A percentile compares a stretch with the other conserved stretches of the same genome.
phyloP scores from a whole-genome alignment of 2,797 vertebrate species.

The Amphiprion clarkii region DNA sequence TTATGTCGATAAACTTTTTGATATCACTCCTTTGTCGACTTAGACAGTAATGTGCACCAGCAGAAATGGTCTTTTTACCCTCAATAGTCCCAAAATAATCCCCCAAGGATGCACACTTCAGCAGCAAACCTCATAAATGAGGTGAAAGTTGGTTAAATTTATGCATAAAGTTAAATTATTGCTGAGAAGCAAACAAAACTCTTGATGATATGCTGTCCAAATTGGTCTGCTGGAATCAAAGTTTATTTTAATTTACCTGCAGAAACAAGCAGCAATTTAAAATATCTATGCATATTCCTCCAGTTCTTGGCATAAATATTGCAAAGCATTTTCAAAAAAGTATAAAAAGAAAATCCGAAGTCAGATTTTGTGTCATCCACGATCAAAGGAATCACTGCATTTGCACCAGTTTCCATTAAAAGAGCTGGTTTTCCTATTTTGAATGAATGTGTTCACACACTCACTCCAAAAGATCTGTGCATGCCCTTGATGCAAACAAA shows the following conservation, averaged over 20 bases:
- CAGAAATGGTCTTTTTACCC: not conserved
- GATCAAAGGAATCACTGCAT: no score
- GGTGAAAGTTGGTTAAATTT: no score
- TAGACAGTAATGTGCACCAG: not conserved
- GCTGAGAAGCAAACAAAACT: not conserved
- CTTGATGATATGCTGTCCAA: not conserved
- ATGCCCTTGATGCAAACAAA: slow-evolving; percentile 28
- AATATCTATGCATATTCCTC: no score
- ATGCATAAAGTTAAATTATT: not conserved
- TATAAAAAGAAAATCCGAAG: no score
- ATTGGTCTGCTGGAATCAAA: not conserved
- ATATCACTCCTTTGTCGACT: not conserved
- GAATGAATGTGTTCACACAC: not conserved
- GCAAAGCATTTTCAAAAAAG: no score
- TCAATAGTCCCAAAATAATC: not conserved
- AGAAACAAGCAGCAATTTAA: no score
- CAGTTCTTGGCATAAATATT: not conserved
- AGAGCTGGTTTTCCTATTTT: slow-evolving; percentile 16
- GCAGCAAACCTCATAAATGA: no score
- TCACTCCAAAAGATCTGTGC: slow-evolving; percentile 11
- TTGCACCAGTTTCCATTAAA: not conserved
- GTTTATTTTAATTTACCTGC: not conserved
- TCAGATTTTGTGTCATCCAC: no score
- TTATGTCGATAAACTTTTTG: not conserved
- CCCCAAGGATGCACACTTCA: no score